Evolutionary conservation across 2,113 vertebrate species (phyloP).

Genomic region (Natator depressus): DNA sequence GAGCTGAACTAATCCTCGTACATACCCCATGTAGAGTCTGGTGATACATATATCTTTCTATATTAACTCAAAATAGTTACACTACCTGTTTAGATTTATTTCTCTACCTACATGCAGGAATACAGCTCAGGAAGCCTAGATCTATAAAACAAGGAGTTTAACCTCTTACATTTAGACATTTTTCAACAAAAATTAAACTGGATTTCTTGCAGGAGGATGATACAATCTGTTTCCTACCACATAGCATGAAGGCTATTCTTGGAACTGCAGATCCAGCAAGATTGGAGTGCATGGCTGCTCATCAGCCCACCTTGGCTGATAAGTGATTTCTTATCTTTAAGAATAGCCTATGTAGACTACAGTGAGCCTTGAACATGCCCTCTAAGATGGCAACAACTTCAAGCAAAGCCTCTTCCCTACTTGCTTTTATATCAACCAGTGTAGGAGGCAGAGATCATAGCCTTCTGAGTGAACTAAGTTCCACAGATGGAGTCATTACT

Average conservation of each 20-base stretch:
- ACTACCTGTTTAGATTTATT: conserved; percentile 32
- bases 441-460: background rate
- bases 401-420: background rate
- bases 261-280: background rate
- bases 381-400: conserved; percentile 19
- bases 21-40: rapidly evolving
- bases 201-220: background rate
- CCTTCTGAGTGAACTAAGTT: rapidly evolving
- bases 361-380: background rate
- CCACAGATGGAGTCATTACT: background rate
- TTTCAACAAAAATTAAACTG: conserved; percentile 14
- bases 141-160: conserved; percentile 14
- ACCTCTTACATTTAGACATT: conserved; percentile 8
- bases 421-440: background rate
- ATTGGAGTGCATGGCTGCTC: background rate
- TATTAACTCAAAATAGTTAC: background rate
- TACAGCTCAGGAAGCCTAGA: background rate
- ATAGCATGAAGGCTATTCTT: background rate
- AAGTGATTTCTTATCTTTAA: conserved; percentile 29
- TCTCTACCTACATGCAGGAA: conserved; percentile 17
- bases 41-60: background rate
- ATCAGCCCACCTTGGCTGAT: background rate
- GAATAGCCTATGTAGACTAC: background rate
- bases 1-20: background rate
- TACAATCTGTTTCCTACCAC: background rate